A percentile compares a stretch with the other conserved stretches of the same genome.
Evolutionary conservation across 1,140 invertebrate species (phyloP).

Genomic region (Pogonomyrmex californicus): DNA sequence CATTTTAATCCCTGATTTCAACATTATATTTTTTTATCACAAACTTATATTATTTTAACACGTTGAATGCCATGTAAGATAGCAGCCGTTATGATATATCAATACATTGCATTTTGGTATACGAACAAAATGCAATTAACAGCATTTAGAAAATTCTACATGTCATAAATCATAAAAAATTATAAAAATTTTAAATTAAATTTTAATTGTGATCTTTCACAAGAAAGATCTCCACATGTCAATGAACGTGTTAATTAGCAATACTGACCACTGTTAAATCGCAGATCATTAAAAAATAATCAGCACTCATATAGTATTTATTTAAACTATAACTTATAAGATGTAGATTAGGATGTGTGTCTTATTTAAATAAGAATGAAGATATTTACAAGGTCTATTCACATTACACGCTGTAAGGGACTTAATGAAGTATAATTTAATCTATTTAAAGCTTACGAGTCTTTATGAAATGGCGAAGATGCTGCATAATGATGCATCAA

Average conservation of each 20-base stretch:
- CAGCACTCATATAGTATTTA: slow-evolving; percentile 60
- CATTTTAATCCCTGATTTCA: slow-evolving; percentile 39
- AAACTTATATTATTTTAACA: slow-evolving; percentile 79
- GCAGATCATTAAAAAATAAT: slow-evolving; percentile 53
- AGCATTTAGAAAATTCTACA: neutral
- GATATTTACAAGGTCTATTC: slow-evolving; percentile 78
- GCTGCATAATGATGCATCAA: slow-evolving; percentile 27
- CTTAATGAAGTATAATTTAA: slow-evolving; percentile 46
- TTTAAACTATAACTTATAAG: slow-evolving; percentile 67
- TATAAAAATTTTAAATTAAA: neutral
- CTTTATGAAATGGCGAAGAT: slow-evolving; percentile 70
- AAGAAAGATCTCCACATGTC: neutral
- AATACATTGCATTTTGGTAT: neutral
- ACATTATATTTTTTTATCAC: slow-evolving; percentile 81
- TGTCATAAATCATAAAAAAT: neutral
- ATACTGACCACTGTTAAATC: slow-evolving; percentile 64
- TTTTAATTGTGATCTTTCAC: neutral
- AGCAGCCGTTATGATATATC: neutral
- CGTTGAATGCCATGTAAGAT: slow-evolving; percentile 27
- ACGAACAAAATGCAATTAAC: slow-evolving; percentile 20
- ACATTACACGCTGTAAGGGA: slow-evolving; percentile 58
- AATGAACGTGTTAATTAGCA: slow-evolving; percentile 63
- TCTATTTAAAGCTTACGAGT: slow-evolving; percentile 79
- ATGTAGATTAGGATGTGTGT: slow-evolving; percentile 63
- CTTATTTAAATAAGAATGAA: slow-evolving; percentile 71